Conservation (phyloP, 2,888 invertebrate genomes). For the Tortricodes alternella region DNA sequence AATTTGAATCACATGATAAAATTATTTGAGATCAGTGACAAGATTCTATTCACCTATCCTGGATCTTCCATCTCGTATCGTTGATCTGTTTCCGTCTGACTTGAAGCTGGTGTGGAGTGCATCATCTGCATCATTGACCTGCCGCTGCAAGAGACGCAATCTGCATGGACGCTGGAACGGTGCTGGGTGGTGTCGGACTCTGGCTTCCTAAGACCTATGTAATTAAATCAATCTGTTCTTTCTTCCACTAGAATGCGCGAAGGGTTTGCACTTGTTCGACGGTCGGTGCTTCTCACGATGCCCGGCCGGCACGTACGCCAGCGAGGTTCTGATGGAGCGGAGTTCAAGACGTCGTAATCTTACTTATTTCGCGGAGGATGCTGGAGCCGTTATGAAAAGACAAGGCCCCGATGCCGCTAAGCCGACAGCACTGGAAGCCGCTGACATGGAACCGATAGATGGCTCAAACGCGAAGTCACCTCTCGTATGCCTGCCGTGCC, state of each 20-base stretch:
- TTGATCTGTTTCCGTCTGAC: conserved; percentile 48
- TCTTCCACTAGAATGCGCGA: conserved; percentile 86
- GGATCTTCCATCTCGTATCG: conserved; percentile 46
- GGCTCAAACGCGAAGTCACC: conserved; percentile 51
- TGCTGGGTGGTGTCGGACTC: conserved; percentile 73
- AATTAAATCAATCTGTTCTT: conserved; percentile 69
- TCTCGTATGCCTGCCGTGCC: conserved; percentile 85
- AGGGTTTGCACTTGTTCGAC: conserved; percentile 83
- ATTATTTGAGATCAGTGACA: conserved; percentile 81
- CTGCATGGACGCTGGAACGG: conserved; percentile 77
- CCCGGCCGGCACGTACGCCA: conserved; percentile 77
- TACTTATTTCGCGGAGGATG: conserved; percentile 57
- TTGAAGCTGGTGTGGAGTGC: conserved; percentile 57
- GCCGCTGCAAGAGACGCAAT: conserved; percentile 59
- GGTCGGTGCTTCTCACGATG: conserved; percentile 84
- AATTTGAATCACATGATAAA: conserved; percentile 49
- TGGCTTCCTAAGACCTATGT: conserved; percentile 51
- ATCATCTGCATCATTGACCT: conserved; percentile 62
- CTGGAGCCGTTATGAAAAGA: conserved; percentile 52
- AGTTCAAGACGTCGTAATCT: conserved; percentile 71
- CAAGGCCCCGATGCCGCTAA: conserved; percentile 46
- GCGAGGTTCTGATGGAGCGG: conserved; percentile 62
- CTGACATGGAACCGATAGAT: conserved; percentile 60
- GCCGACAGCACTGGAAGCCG: conserved; percentile 57
- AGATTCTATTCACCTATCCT: conserved; percentile 65